These are phyloP conservation scores for Brachyrhaphis roseni DNA, from an alignment of 2,797 vertebrate genomes.

Conservation along the genomic window DNA sequence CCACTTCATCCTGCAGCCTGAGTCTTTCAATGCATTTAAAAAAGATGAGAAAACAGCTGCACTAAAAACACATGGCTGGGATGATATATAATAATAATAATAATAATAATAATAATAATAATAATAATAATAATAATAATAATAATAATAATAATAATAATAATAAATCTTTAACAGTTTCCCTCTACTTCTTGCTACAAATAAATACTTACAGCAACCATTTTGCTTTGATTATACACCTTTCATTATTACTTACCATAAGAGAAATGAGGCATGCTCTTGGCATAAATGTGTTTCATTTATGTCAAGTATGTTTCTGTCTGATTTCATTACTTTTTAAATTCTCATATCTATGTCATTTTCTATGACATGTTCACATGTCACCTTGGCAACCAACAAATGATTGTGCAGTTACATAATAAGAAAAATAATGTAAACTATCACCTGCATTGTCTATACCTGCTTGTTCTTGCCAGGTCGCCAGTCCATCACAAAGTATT, in stretches of 20 bases:
- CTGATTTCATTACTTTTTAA: conserved; percentile 4
- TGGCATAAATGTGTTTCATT: neutral
- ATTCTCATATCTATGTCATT: neutral
- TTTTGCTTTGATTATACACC: neutral
- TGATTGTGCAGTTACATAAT: neutral
- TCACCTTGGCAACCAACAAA: neutral
- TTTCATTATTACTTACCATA: neutral
- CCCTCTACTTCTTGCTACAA: neutral
- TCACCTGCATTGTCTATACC: too few species aligned
- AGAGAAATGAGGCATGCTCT: neutral
- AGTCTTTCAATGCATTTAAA: neutral
- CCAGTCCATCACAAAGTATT: too few species aligned
- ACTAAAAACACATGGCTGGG: neutral
- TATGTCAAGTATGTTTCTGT: conserved; percentile 1
- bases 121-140: too few species aligned
- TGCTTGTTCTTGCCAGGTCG: too few species aligned
- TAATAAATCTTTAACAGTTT: neutral
- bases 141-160: too few species aligned
- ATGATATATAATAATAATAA: neutral
- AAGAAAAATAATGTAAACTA: neutral
- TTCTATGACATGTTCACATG: neutral
- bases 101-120: too few species aligned
- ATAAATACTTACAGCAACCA: neutral
- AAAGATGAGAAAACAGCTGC: neutral
- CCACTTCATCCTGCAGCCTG: neutral